phyloP scores from a whole-genome alignment of 2,888 invertebrate genomes.

The Zootermopsis nevadensis region DNA sequence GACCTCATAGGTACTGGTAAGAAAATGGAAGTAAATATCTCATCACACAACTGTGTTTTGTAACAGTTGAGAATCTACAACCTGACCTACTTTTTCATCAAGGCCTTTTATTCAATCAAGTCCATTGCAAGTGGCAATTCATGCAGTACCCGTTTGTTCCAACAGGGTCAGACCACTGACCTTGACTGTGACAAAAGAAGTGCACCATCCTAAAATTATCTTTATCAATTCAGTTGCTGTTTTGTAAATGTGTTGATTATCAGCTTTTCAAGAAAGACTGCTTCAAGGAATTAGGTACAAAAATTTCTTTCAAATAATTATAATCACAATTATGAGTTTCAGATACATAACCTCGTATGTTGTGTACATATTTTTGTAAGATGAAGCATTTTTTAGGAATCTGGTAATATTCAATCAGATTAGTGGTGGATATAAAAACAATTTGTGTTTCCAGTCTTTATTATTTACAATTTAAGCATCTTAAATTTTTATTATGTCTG shows the following conservation, averaged over 20 bases:
- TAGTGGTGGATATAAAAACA: no score
- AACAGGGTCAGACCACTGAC: background rate
- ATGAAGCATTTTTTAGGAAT: no score
- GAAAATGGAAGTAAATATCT: conserved; percentile 2
- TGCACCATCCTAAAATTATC: background rate
- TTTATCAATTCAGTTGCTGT: background rate
- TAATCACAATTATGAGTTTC: no score
- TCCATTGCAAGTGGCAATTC: background rate
- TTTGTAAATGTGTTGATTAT: background rate
- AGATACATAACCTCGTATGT: no score
- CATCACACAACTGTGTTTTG: background rate
- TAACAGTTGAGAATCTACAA: conserved; percentile 33
- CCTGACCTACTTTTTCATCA: conserved; percentile 33
- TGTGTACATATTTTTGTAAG: no score
- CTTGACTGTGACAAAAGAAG: background rate
- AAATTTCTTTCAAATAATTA: no score
- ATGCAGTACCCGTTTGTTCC: background rate
- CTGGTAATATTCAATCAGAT: no score
- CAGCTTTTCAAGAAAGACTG: background rate
- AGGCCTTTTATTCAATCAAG: conserved; percentile 8
- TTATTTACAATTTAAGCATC: no score
- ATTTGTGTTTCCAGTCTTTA: no score
- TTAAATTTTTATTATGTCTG: no score
- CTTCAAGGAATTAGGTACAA: no score
- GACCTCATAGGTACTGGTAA: background rate